Percentiles rank a stretch among this genome's conserved stretches.
Evolutionary conservation across 2,888 invertebrate species (phyloP).

Genomic region (Tolmerus cingulatus): DNA sequence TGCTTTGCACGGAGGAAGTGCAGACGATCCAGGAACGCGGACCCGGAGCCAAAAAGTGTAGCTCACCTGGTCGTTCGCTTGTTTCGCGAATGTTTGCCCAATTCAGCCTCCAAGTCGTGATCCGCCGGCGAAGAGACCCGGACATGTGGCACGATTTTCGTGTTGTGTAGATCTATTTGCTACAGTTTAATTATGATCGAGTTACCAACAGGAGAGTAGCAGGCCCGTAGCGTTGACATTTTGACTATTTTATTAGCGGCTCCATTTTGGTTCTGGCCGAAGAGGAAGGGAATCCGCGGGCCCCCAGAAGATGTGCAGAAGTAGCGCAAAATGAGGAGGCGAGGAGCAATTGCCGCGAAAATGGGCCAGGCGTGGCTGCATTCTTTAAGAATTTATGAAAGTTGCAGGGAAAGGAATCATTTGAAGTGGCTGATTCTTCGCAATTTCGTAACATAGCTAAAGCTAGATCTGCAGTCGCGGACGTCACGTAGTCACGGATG

Average conservation of each 20-base stretch:
- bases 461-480: not conserved
- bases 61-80: conserved; percentile 32
- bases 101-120: conserved; percentile 37
- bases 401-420: not conserved
- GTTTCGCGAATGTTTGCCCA: conserved; percentile 39
- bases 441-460: not conserved
- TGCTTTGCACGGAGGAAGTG: not conserved
- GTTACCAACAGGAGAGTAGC: not conserved
- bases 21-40: not conserved
- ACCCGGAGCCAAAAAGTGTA: not conserved
- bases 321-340: not conserved
- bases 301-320: not conserved
- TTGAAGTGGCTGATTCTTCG: not conserved
- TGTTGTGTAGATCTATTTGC: conserved; percentile 47
- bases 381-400: not conserved
- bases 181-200: conserved; percentile 47
- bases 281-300: not conserved
- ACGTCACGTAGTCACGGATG: conserved; percentile 16
- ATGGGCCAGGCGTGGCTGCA: conserved; percentile 2
- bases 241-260: conserved; percentile 35
- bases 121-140: conserved; percentile 37
- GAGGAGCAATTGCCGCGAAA: not conserved
- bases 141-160: conserved; percentile 49
- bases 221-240: conserved; percentile 15
- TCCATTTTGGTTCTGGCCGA: not conserved